Evolutionary conservation across 2,888 invertebrate genomes (phyloP), one percentile per base, ranked within the genome.

Genomic region (Drosophila quinaria): DNA sequence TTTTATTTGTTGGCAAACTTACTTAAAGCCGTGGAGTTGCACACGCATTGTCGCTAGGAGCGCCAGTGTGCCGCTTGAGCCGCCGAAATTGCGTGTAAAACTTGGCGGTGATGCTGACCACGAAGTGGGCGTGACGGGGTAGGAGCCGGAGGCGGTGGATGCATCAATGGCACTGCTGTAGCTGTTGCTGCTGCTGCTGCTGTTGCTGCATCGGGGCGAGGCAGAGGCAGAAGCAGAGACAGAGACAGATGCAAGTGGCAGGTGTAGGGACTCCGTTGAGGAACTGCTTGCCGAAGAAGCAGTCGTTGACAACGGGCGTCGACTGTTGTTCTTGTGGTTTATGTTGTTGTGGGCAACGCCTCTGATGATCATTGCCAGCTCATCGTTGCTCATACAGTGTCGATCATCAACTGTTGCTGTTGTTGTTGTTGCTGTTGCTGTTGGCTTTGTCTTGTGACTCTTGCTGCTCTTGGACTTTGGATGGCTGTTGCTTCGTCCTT

Each of bases 111-210:
- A 74, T 11, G 75, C 69, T 4, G 90, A 81, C 78, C 84, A 85
- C 25, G 89, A 89, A 25, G 78, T 78, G 66, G 91, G 91, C 73
- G 92, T 91, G 25, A 77, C 89, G 10, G 90, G 86, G 49, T 83
- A 72, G 0, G 90, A 87, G 63, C 69, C 62, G 54, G 67, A 60
- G 3, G 74, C 41, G 25, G 25, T 25, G 25, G 25, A 75, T 39
- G 50, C 41, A 35, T 68, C 65, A 0, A 71, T 74, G 29, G 52
- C 56, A 41, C 49, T 41, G 47, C 25, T 39, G 47, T 52, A 44
- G 60, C 56, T 51, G 6, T 46, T 31, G 63, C 70, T 66, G 41
- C 61, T 58, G 39, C 41, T 49, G 56, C 63, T 56, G 50, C 63
- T 64, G 22, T 76, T 58, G 61, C 75, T 74, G 75, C 63, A 74